A percentile compares a stretch with the other conserved stretches of the same genome.
Evolutionary conservation across 2,113 vertebrate genomes (phyloP).

Genomic region (Paracanthobrama guichenoti): DNA sequence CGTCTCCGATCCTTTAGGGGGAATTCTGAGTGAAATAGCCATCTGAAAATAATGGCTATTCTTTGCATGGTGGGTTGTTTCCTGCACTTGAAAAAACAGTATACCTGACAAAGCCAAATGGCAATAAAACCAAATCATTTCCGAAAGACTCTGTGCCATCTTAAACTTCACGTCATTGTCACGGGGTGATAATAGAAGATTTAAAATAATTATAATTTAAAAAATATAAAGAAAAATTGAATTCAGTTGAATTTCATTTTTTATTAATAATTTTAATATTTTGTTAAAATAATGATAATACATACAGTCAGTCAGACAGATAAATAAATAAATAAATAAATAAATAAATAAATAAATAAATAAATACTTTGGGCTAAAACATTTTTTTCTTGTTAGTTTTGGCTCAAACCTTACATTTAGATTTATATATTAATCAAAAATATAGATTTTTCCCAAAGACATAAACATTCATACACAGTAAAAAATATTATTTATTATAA

Average conservation of each 20-base stretch:
- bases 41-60: background rate
- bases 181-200: background rate
- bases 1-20: background rate
- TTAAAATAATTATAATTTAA: background rate
- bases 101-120: background rate
- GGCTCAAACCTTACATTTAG: no score
- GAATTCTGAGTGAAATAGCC: background rate
- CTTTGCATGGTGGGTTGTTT: background rate
- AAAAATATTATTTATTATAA: no score
- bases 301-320: no score
- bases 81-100: background rate
- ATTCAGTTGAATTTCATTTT: background rate
- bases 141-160: background rate
- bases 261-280: background rate
- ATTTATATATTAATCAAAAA: no score
- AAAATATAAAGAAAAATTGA: background rate
- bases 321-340: no score
- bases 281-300: background rate
- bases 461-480: no score
- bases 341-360: no score
- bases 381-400: no score
- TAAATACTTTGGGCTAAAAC: no score
- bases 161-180: background rate
- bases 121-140: background rate
- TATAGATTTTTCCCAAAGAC: no score